Evolutionary conservation across 2,113 vertebrate genomes (phyloP), one percentile per base, ranked within the genome.

Genomic region (Octodon degus): DNA sequence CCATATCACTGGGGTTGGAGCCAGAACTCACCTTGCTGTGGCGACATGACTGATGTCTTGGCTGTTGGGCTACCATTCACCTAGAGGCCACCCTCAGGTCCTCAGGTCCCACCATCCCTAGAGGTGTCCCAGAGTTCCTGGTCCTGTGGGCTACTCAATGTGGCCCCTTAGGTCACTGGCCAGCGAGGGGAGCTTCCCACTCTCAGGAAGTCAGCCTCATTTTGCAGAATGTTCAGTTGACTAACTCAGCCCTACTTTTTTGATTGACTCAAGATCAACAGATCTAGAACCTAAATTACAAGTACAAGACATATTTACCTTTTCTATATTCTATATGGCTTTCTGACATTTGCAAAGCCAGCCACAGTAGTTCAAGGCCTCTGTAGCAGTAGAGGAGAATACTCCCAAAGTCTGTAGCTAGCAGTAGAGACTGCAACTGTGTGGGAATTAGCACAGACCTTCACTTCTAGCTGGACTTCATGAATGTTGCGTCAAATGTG

Each of bases 31-130:
- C 22, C 27, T 30, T n/a, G 11, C 34, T 7, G 10, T 12, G 24
- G 25, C 50, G 20, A 1, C 13, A 5, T 0, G 5, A 50, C 11
- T 1, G 5, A 34, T 4, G 32, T 20, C 22, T 84, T 34, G 58
- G 24, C 0, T 80, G 60, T 55, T 74, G 20, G 25, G 4, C 40
- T 72, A 17, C 22, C 62, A 43, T 5, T 60, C 74, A 24, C 43
- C 34, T 53, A 2, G 68, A 13, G 4, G 27, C 13, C 55, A 43
- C n/a, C 16, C 20, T 77, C 40, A 70, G 7, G 20, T 55, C 11
- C 32, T 7, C 4, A 70, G 40, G 30, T 19, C 13, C 43, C 13
- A 10, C 4, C 32, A 43, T 34, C n/a, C 74, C 55, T 34, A 77
- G 74, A 96, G 50, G 30, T 20, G 10, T n/a, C 43, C 65, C 37